Percentiles rank a stretch among this genome's conserved stretches.
These are phyloP conservation scores for Scaeva pyrastri DNA, from an alignment of 2,888 invertebrate genomes.

Conservation along the genomic window DNA sequence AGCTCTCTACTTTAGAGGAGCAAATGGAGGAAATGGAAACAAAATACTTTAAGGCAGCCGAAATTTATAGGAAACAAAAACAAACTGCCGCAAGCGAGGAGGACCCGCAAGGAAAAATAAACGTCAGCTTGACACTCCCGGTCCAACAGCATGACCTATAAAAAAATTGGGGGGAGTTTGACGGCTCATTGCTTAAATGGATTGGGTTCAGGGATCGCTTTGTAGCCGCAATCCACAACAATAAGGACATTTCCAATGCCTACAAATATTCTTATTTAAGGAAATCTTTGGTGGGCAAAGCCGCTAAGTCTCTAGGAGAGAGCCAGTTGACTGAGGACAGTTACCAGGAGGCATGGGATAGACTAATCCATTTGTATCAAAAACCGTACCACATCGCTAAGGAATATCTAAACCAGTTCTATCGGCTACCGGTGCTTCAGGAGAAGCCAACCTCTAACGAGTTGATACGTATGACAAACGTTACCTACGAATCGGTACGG, in stretches of 20 bases:
- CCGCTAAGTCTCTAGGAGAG: background rate
- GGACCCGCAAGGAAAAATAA: too few relatives aligned
- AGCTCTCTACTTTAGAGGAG: too few relatives aligned
- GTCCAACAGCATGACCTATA: background rate
- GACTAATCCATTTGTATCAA: background rate
- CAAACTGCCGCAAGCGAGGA: too few relatives aligned
- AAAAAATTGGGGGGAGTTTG: background rate
- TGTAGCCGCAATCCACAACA: background rate
- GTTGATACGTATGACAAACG: background rate
- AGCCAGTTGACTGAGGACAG: background rate
- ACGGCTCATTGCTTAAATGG: background rate
- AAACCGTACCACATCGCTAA: background rate
- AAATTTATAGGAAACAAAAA: too few relatives aligned
- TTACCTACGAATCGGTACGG: background rate
- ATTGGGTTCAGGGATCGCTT: conserved; percentile 1
- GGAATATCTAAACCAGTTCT: background rate
- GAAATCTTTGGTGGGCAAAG: background rate
- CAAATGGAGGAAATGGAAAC: too few relatives aligned
- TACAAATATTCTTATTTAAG: conserved; percentile 23
- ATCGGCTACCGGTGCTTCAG: background rate
- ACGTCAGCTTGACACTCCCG: background rate
- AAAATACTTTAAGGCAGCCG: too few relatives aligned
- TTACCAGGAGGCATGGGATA: background rate
- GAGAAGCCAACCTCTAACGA: background rate
- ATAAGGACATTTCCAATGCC: background rate